Conservation (phyloP, 2,113 vertebrate genomes). For the Hypocryptadius cinnamomeus region DNA sequence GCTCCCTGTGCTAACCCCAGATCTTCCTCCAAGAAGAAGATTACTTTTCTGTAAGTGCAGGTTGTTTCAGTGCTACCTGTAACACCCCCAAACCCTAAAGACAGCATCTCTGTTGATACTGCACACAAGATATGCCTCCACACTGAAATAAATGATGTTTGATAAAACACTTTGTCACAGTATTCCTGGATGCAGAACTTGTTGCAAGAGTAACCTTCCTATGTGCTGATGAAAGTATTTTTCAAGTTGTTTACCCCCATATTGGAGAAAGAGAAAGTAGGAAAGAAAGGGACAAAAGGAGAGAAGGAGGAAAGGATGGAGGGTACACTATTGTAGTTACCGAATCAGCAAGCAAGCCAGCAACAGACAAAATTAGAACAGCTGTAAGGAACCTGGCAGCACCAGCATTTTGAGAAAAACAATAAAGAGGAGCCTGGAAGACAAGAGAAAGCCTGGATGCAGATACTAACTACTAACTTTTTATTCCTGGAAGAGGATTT, state of each 20-base stretch:
- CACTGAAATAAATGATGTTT: constrained; percentile 12
- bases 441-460: neutral
- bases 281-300: neutral
- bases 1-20: neutral
- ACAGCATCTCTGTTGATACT: neutral
- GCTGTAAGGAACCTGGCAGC: neutral
- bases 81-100: neutral
- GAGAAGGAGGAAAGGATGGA: neutral
- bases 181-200: constrained; percentile 23
- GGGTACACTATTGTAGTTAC: neutral
- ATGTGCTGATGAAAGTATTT: constrained; percentile 7
- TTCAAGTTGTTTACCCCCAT: neutral
- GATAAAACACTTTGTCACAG: constrained; percentile 33
- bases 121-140: neutral
- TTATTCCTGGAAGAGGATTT: constrained; percentile 4
- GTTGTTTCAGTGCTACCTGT: neutral
- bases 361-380: constrained; percentile 28
- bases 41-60: neutral
- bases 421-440: neutral
- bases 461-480: neutral
- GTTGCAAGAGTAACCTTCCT: constrained; percentile 20
- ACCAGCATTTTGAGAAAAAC: neutral
- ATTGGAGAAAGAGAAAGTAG: neutral
- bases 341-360: neutral
- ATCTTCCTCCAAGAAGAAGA: neutral